Evolutionary conservation across 2,797 vertebrate species (phyloP).

Genomic region (Cirrhinus mrigala): DNA sequence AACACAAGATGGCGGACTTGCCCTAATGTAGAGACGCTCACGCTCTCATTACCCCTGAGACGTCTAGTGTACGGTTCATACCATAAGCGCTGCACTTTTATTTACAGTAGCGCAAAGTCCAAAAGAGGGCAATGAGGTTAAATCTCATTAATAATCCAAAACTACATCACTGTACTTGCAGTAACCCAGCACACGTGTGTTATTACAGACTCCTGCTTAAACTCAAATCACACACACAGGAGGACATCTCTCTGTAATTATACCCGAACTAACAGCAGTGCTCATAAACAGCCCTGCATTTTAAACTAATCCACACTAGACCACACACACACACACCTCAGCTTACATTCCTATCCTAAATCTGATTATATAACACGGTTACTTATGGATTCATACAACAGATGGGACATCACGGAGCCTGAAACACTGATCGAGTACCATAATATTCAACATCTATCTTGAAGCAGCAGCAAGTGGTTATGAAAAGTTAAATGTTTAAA

Average conservation of each 20-base stretch:
- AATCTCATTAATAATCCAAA: conserved; percentile 28
- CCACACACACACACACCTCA: conserved; percentile 57
- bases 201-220: conserved; percentile 36
- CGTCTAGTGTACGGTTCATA: not conserved
- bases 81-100: not conserved
- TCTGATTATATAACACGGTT: conserved; percentile 20
- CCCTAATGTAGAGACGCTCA: not conserved
- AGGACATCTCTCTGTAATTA: conserved; percentile 58
- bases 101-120: not conserved
- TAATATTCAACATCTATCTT: not conserved
- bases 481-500: not conserved
- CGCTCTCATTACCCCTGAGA: not conserved
- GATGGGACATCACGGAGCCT: not conserved
- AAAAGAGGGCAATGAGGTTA: conserved; percentile 1
- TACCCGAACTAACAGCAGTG: conserved; percentile 53
- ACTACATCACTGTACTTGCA: not conserved
- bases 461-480: not conserved
- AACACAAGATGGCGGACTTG: conserved; percentile 22
- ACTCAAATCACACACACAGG: conserved; percentile 43
- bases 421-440: not conserved
- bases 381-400: not conserved
- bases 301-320: conserved; percentile 57
- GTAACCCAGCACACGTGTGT: not conserved
- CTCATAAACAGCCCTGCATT: conserved; percentile 57
- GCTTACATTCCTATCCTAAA: conserved; percentile 17